Conservation (phyloP, 2,797 vertebrate genomes). For the Macropodus opercularis region DNA sequence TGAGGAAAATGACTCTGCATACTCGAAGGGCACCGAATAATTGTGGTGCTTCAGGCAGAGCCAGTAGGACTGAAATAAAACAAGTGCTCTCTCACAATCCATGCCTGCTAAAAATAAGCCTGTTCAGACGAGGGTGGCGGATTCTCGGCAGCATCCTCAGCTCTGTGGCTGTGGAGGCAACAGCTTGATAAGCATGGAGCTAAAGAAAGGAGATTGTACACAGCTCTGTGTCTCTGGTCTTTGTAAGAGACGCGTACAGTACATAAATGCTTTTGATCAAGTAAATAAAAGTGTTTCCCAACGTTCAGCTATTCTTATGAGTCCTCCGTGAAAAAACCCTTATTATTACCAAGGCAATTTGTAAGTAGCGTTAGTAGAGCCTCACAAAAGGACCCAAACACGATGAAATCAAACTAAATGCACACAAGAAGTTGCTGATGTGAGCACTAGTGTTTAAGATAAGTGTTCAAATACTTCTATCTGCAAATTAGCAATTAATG, state of each 20-base stretch:
- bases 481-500: conserved; percentile 76
- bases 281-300: background rate
- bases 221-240: conserved; percentile 41
- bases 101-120: conserved; percentile 80
- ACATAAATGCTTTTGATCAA: conserved; percentile 37
- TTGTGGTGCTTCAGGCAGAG: conserved; percentile 75
- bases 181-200: conserved; percentile 63
- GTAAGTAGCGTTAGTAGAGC: background rate
- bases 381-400: conserved; percentile 9
- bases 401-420: conserved; percentile 12
- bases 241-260: conserved; percentile 32
- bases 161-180: conserved; percentile 68
- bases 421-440: conserved; percentile 5
- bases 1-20: conserved; percentile 68
- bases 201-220: conserved; percentile 52
- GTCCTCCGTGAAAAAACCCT: conserved; percentile 10
- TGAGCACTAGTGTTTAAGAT: conserved; percentile 28
- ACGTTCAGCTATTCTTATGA: conserved; percentile 7
- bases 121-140: conserved; percentile 74
- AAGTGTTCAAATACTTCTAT: conserved; percentile 47
- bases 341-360: conserved; percentile 9
- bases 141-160: conserved; percentile 72
- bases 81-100: conserved; percentile 80
- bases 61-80: conserved; percentile 79
- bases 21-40: conserved; percentile 72